Evolutionary conservation across 2,888 invertebrate species (phyloP), one percentile per base, ranked within the genome.

Genomic region (Galerucella calmariensis): DNA sequence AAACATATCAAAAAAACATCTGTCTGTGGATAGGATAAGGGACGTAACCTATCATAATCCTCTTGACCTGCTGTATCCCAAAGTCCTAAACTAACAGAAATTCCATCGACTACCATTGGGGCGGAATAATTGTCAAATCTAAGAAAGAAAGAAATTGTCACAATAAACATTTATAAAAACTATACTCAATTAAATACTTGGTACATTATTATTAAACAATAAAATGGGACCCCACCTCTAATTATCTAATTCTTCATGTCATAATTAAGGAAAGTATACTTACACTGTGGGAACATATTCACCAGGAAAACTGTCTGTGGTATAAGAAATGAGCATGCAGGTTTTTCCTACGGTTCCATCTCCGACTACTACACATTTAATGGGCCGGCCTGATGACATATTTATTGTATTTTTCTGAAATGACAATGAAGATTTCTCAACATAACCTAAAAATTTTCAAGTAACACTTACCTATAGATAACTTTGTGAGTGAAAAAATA

Each of bases 1-100:
- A 98, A 99, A 91, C 99, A 99, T 89, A 99, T 97, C 84, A 99
- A 93, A 90, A 99, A 99, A 79, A 99, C 99, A 89, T 99, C 99
- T 80, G 99, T 99, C 92, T 98, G 98, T 85, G 99, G 98, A 88
- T 99, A 99, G 82, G 97, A 97, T 79, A 99, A 90, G 59, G 99
- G 98, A 83, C 98, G 92, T 80, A 99, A 90, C 87, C 98, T 92
- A 87, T 99, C 98, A 86, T 99, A 99, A 87, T 98, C 97, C 89
- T 98, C 97, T 88, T 99, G 98, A 20, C 97, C 97, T 16, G 98
- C 98, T 75, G 98, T 99, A 89, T 99, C 99, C 99, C 99, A 99
- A 67, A 99, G 90, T 16, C 98, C 98, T 82, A 99, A 89, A 83
- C 97, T 97, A 14, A 99, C 98, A 78, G 97, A 96, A 82, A 98